phyloP scores from a whole-genome alignment of 1,140 invertebrate genomes.

The Heterodera carotae region DNA sequence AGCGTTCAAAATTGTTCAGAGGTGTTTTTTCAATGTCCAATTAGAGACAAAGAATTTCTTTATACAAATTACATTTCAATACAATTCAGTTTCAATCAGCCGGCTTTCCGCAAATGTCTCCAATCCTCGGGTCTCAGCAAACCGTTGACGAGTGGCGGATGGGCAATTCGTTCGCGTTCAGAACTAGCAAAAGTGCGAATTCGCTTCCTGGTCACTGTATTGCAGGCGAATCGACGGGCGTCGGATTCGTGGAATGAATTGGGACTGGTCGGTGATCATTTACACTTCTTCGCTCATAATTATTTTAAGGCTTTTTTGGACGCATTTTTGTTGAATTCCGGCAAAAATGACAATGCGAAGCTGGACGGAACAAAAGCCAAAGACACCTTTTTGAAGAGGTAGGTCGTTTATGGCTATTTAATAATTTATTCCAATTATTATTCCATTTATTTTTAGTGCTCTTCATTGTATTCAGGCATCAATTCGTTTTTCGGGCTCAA shows the following conservation, averaged over 20 bases:
- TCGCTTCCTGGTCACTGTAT: constrained; percentile 30
- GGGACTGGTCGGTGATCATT: constrained; percentile 5
- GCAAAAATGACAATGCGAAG: background rate
- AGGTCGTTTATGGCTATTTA: background rate
- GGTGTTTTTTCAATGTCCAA: constrained; percentile 30
- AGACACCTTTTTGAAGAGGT: constrained; percentile 18
- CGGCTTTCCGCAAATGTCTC: constrained; percentile 16
- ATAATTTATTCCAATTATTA: background rate
- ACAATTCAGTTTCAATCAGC: constrained; percentile 39
- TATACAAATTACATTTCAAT: too few relatives aligned
- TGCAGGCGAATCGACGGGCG: constrained; percentile 33
- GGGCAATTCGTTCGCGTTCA: constrained; percentile 29
- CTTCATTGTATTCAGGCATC: constrained; percentile 30
- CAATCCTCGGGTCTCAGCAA: constrained; percentile 14
- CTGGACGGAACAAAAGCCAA: background rate
- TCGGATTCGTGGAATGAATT: constrained; percentile 48
- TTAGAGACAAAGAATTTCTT: too few relatives aligned
- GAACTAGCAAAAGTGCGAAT: constrained; percentile 37
- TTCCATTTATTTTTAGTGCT: constrained; percentile 44
- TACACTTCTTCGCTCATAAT: background rate
- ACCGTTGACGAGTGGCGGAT: background rate
- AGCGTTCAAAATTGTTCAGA: constrained; percentile 34
- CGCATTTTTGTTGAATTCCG: constrained; percentile 42
- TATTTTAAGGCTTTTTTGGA: constrained; percentile 37
- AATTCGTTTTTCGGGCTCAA: constrained; percentile 34